Evolutionary conservation across 2,113 vertebrate genomes (phyloP), one percentile per base, ranked within the genome.

Genomic region (Scomber colias): DNA sequence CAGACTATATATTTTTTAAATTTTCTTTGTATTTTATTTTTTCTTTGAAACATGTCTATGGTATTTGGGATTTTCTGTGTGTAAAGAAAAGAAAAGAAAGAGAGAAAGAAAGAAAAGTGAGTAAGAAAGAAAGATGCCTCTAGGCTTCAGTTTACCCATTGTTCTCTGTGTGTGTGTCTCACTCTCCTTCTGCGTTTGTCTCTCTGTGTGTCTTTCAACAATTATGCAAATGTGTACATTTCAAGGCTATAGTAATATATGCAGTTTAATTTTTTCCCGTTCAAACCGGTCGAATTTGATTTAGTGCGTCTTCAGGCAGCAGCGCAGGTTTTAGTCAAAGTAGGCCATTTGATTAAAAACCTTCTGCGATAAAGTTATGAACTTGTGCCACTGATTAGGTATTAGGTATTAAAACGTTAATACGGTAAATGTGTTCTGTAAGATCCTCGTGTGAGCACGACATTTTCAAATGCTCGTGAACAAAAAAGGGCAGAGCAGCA

Each of bases 401-500:
- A 48, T 14, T 45, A 3, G 16, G 12, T n/a, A 54, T 16, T 54
- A n/a, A 48, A 44, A 5, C 14, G 9, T 49, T n/a, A 6, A 30
- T 24, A 57, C n/a, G 30, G 2, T 14, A 13, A 24, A 31, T 63
- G 16, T 63, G 45, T 50, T 51, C 30, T 71, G 51, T 71, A 8
- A 27, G 10, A 1, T 53, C 44, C 8, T 14, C 2, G 13, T 63
- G 49, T 57, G 50, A 49, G 55, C 44, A 40, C 49, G 57, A 83
- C 68, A 55, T 73, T 67, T 79, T 75, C 65, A 84, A 81, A 77
- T 24, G 83, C 21, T 40, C 30, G 21, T 86, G 87, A 90, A 90
- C 82, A 87, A 89, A 85, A 86, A 89, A 72, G 81, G 75, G 77
- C 82, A 79, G 81, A 88, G 89, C 85, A 88, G 87, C 82, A 77